A percentile compares a stretch with the other conserved stretches of the same genome.
Evolutionary conservation across 2,888 invertebrate genomes (phyloP).

Genomic region (Thera britannica): DNA sequence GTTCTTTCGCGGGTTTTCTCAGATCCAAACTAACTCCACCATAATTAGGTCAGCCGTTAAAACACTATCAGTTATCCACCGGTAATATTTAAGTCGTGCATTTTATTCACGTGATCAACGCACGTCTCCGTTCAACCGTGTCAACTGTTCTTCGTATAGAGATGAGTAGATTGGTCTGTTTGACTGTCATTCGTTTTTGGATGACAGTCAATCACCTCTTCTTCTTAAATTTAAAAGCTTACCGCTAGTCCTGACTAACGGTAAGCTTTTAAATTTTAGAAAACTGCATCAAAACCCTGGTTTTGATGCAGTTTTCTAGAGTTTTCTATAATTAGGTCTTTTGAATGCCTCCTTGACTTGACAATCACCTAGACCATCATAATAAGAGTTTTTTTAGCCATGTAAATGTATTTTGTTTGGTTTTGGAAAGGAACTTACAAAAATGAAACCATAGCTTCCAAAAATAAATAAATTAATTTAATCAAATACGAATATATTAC

Average conservation of each 20-base stretch:
- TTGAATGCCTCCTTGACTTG: no score
- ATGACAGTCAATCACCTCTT: no score
- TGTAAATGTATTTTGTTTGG: not conserved
- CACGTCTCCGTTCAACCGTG: slow-evolving; percentile 26
- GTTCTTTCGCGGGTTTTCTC: slow-evolving; percentile 11
- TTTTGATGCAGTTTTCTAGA: no score
- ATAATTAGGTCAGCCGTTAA: slow-evolving; percentile 25
- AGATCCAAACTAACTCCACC: slow-evolving; percentile 24
- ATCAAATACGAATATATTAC: slow-evolving; percentile 19
- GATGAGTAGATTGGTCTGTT: slow-evolving; percentile 5
- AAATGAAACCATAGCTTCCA: slow-evolving; percentile 2
- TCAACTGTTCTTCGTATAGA: slow-evolving; percentile 28
- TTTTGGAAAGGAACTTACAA: not conserved
- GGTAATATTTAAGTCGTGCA: slow-evolving; percentile 23
- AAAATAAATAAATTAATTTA: slow-evolving; percentile 23
- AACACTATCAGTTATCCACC: slow-evolving; percentile 22
- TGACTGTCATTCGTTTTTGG: not conserved
- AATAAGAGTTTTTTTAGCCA: no score
- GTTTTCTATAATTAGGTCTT: no score
- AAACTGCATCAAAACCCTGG: no score
- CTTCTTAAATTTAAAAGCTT: no score
- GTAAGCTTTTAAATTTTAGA: no score
- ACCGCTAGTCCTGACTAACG: no score
- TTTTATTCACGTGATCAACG: slow-evolving; percentile 25
- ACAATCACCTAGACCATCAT: no score